Base-by-base conservation (phyloP, 2,888 invertebrate species). In the Gibbula magus region DNA sequence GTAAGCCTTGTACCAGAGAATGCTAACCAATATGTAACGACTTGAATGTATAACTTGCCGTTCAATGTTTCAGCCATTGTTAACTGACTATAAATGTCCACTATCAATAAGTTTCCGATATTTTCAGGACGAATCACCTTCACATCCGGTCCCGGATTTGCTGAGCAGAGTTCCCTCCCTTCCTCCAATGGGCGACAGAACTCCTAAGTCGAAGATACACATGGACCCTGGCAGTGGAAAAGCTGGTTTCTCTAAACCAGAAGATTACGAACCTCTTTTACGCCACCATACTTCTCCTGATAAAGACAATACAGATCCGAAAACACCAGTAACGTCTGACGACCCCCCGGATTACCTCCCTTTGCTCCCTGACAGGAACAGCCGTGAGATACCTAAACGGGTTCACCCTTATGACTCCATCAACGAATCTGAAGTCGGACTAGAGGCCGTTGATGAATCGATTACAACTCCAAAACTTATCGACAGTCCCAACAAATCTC, bases 301-400 rank as follows among this genome's bases (percentile, higher is more conserved):
- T 4, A 32, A 20, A 18, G 70, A 70, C 20, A 8, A 32, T 4
- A 70, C 70, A 5, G 29, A 10, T 16, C 70, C 70, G 2, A 32
- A 70, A 32, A 70, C 16, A 20, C 35, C 70, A 2, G 35, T 39
- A 3, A 10, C 18, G 35, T 35, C 39, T 16, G 39, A 39, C 10
- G 70, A 70, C 39, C 20, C 32, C 20, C 20, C 16, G 10, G 70
- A 70, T 70, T 70, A 70, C 35, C 70, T 70, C 32, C 70, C 70
- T n/a, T 70, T 70, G 70, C 35, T 70, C 20, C 70, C 70, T 16
- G 70, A 70, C 70, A 70, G 70, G 20, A 35, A 39, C 39, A 70
- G 70, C n/a, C 70, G 70, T 16, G 70, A 70, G 20, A 70, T 70
- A 35, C 39, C 70, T 0, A 70, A 39, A 39, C 70, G 70, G 5